phyloP scores from a whole-genome alignment of 2,113 vertebrate species.

The Marcusenius ussheri region DNA sequence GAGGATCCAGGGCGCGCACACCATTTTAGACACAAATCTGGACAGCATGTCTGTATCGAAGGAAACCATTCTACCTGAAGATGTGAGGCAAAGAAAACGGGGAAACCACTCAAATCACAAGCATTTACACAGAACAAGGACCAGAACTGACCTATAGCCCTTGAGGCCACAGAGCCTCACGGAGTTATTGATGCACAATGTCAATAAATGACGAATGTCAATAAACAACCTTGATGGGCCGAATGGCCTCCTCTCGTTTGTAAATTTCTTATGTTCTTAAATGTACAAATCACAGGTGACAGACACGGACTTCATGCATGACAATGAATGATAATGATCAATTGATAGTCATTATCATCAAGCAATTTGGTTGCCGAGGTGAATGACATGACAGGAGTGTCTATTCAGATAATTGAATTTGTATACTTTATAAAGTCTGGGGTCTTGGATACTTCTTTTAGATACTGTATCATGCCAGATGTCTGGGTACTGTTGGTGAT shows the following conservation, averaged over 20 bases:
- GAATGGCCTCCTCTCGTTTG: too few relatives aligned
- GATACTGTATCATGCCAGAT: conserved; percentile 7
- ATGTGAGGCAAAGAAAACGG: background rate
- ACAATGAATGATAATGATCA: background rate
- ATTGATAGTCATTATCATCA: background rate
- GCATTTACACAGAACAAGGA: background rate
- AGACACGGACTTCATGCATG: background rate
- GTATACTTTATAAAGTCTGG: background rate
- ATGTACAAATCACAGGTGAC: background rate
- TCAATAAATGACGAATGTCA: background rate
- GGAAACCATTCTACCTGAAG: background rate
- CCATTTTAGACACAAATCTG: background rate
- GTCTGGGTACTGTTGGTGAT: background rate
- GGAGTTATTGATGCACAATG: background rate
- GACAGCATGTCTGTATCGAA: background rate
- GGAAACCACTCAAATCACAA: background rate
- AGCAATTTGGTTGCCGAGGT: background rate
- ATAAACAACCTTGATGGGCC: too few relatives aligned
- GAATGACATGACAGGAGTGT: background rate
- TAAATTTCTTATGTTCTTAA: too few relatives aligned
- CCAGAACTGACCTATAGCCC: background rate
- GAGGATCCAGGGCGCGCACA: background rate
- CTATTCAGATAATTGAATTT: background rate
- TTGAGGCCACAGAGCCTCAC: background rate
- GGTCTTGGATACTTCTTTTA: background rate